phyloP scores from a whole-genome alignment of 1,140 invertebrate genomes.

The Bombus vancouverensis region DNA sequence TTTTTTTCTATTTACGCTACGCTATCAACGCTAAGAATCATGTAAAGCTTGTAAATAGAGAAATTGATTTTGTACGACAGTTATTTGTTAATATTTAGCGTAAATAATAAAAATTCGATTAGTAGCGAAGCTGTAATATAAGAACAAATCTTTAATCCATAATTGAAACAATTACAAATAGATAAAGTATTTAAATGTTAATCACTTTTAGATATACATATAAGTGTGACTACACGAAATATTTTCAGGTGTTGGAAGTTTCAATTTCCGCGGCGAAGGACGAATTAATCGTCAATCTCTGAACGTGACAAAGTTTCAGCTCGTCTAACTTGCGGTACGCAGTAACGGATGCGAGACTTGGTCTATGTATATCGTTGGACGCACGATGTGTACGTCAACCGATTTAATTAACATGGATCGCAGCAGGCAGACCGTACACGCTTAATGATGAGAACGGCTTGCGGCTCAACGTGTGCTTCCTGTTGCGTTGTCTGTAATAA shows the following conservation, averaged over 20 bases:
- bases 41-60: neutral
- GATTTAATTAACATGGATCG: conserved; percentile 75
- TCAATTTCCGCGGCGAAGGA: neutral
- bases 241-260: neutral
- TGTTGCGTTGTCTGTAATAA: conserved; percentile 70
- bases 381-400: conserved; percentile 58
- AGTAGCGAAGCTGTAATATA: neutral
- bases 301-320: conserved; percentile 44
- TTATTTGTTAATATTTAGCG: neutral
- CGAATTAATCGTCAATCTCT: conserved; percentile 51
- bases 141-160: neutral
- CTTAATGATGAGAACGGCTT: conserved; percentile 70
- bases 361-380: conserved; percentile 29
- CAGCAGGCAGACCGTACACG: conserved; percentile 55
- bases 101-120: neutral
- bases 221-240: neutral
- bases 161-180: neutral
- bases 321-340: conserved; percentile 39
- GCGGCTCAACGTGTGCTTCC: conserved; percentile 60
- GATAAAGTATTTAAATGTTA: neutral
- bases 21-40: too few relatives aligned
- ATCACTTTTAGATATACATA: neutral
- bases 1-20: too few relatives aligned
- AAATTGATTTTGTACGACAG: neutral
- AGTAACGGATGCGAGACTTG: conserved; percentile 22